Percentiles rank a stretch among this genome's conserved stretches.
Evolutionary conservation across 2,113 vertebrate genomes (phyloP).

Genomic region (Macheiramphus alcinus): DNA sequence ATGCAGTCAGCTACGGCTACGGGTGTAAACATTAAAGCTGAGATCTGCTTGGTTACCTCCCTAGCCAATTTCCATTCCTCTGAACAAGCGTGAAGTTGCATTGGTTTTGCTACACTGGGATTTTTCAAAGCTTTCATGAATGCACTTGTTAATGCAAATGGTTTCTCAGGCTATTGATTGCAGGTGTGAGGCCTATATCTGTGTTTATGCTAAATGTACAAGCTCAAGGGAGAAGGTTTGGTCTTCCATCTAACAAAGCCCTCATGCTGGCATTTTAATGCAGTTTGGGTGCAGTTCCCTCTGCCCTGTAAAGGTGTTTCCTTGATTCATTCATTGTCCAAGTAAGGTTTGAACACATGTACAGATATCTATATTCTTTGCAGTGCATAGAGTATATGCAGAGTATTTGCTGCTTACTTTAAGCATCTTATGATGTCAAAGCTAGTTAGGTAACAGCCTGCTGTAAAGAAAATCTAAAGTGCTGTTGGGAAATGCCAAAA

Average conservation of each 20-base stretch:
- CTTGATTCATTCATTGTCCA: neutral
- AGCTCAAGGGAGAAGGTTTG: neutral
- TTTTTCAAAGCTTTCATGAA: neutral
- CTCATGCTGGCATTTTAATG: accelerated
- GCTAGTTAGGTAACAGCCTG: neutral
- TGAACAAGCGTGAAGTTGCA: neutral
- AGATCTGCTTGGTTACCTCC: neutral
- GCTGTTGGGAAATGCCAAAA: neutral
- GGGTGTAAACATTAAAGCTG: neutral
- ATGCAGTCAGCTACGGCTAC: neutral
- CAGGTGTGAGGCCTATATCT: neutral
- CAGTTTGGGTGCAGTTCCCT: neutral
- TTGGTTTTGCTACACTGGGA: neutral
- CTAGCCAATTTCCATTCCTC: neutral
- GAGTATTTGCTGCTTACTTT: neutral
- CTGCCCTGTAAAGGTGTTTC: neutral
- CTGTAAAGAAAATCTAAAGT: neutral
- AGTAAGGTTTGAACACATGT: neutral
- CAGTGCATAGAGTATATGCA: neutral
- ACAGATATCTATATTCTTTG: neutral
- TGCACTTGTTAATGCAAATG: neutral
- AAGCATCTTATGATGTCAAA: neutral
- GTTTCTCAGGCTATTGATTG: neutral
- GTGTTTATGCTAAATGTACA: neutral
- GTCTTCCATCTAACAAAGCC: neutral